These are phyloP conservation scores for Platichthys stellatus DNA, from an alignment of 2,113 vertebrate species.

Conservation along the genomic window DNA sequence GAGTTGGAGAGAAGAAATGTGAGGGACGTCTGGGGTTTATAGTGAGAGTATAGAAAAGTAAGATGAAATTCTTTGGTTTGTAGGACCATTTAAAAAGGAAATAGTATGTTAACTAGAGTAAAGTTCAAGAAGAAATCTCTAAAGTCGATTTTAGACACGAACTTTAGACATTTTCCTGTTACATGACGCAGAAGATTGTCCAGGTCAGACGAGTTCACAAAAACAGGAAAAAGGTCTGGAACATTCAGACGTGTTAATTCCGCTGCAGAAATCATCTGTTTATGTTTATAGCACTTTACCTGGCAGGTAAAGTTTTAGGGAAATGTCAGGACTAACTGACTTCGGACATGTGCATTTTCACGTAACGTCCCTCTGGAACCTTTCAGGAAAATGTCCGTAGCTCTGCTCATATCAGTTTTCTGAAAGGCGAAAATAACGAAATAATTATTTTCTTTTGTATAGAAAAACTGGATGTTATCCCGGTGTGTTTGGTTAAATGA, in stretches of 20 bases:
- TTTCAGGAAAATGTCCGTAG: background rate
- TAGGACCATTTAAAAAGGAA: background rate
- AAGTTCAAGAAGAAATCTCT: background rate
- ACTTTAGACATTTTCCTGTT: no score
- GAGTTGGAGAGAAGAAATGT: slow-evolving; percentile 33
- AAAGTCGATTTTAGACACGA: no score
- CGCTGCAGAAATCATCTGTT: no score
- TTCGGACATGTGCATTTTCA: no score
- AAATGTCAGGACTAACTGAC: background rate
- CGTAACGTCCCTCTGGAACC: no score
- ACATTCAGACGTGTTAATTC: no score
- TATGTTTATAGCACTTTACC: no score
- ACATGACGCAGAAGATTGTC: background rate
- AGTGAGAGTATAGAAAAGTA: background rate
- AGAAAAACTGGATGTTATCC: slow-evolving; percentile 1
- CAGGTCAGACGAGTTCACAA: no score
- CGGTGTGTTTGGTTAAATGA: slow-evolving; percentile 37
- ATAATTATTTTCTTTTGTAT: background rate
- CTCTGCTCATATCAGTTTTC: background rate
- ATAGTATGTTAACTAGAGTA: background rate
- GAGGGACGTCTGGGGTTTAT: slow-evolving; percentile 22
- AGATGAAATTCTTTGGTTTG: background rate
- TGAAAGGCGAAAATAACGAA: background rate
- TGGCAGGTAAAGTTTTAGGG: no score
- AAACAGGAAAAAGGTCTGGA: no score